phyloP scores from a whole-genome alignment of 2,113 vertebrate genomes.

The Narcine bancroftii region DNA sequence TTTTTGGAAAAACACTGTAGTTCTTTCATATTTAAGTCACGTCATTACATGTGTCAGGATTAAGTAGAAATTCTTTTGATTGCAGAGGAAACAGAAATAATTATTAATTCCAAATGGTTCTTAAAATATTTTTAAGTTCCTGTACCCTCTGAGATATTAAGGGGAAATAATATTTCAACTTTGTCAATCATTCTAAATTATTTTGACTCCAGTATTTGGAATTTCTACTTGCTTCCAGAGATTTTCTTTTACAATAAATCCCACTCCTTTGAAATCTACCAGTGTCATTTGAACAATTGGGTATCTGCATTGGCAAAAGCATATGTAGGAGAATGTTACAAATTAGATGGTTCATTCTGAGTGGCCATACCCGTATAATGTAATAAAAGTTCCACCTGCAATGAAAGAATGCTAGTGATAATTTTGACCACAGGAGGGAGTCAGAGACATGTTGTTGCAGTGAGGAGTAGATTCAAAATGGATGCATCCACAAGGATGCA shows the following conservation, averaged over 20 bases:
- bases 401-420: too few species aligned
- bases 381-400: neutral
- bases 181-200: neutral
- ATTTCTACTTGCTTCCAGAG: neutral
- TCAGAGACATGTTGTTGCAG: too few species aligned
- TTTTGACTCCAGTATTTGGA: neutral
- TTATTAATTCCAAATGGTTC: neutral
- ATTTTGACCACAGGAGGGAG: too few species aligned
- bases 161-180: neutral
- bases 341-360: neutral
- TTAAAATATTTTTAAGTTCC: neutral
- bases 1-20: neutral
- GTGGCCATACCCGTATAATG: neutral
- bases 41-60: neutral
- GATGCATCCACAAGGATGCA: too few species aligned
- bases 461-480: too few species aligned
- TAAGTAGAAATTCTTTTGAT: neutral
- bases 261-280: neutral
- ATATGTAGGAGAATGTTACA: neutral
- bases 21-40: neutral
- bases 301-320: neutral
- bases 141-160: neutral
- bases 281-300: neutral
- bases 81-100: neutral
- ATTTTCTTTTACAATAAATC: neutral